Conservation (phyloP, 2,888 invertebrate species). For the Eristalinus aeneus region DNA sequence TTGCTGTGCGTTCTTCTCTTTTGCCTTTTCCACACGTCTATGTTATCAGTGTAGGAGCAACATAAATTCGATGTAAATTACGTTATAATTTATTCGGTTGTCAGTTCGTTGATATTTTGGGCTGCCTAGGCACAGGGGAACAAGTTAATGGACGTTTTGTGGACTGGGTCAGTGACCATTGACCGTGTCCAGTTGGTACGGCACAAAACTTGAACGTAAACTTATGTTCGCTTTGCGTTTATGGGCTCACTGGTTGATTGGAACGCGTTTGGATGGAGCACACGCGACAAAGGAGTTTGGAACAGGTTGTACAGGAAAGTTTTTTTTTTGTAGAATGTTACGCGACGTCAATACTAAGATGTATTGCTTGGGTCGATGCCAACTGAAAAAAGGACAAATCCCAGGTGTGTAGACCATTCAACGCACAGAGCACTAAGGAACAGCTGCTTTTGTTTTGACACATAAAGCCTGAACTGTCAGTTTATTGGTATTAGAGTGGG, state of each 20-base stretch:
- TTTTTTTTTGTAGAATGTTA: not conserved
- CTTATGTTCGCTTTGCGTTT: not conserved
- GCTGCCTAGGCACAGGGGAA: constrained; percentile 5
- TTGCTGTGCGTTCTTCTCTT: not conserved
- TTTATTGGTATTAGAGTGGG: not conserved
- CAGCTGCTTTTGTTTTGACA: not conserved
- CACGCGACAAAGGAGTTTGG: not conserved
- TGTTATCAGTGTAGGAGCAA: constrained; percentile 16
- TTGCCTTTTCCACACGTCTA: not conserved
- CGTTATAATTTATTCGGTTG: constrained; percentile 19
- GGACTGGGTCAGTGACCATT: constrained; percentile 51
- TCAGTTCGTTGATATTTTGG: not conserved
- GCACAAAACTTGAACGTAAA: constrained; percentile 8
- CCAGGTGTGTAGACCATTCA: not conserved
- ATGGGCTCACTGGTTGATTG: not conserved
- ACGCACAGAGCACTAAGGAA: not conserved
- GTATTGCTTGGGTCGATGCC: no score
- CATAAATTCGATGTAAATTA: constrained; percentile 8
- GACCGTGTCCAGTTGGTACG: not conserved
- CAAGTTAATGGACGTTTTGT: constrained; percentile 10
- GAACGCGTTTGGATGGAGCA: not conserved
- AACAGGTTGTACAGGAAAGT: not conserved
- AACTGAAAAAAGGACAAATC: not conserved
- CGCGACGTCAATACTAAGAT: not conserved
- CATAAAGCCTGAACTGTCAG: not conserved